A percentile compares a stretch with the other conserved stretches of the same genome.
These are phyloP conservation scores for Arion vulgaris DNA, from an alignment of 1,140 invertebrate genomes.

Conservation along the genomic window DNA sequence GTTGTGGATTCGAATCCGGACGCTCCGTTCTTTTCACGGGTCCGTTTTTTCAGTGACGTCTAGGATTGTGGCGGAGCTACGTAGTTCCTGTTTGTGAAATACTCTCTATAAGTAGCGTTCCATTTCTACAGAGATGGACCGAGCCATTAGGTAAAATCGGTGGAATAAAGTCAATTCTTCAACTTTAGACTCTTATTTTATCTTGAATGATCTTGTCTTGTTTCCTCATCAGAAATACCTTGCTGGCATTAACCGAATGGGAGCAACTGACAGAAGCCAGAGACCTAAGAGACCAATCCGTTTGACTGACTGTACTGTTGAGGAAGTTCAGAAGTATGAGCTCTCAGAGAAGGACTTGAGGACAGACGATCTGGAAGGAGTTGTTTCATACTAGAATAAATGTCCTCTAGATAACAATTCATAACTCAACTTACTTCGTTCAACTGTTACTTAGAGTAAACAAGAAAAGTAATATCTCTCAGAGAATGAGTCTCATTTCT, in stretches of 20 bases:
- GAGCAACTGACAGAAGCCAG: slow-evolving; percentile 35
- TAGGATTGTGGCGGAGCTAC: too few relatives aligned
- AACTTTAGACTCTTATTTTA: too few relatives aligned
- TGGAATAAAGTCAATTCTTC: too few relatives aligned
- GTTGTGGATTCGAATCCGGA: too few relatives aligned
- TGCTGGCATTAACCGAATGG: slow-evolving; percentile 54
- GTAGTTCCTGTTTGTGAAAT: too few relatives aligned
- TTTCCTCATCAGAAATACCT: slow-evolving; percentile 51
- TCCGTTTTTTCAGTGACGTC: too few relatives aligned
- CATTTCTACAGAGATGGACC: too few relatives aligned
- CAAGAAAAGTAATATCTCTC: neutral
- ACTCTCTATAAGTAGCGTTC: too few relatives aligned
- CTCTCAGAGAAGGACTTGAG: slow-evolving; percentile 39
- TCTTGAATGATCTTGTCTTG: too few relatives aligned
- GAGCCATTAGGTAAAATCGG: too few relatives aligned
- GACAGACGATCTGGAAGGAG: slow-evolving; percentile 36
- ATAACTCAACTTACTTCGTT: neutral
- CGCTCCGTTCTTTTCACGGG: too few relatives aligned
- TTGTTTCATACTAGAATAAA: slow-evolving; percentile 4
- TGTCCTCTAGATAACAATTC: neutral
- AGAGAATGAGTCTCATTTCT: neutral
- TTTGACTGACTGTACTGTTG: slow-evolving; percentile 53
- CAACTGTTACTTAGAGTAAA: neutral
- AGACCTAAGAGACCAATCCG: slow-evolving; percentile 57
- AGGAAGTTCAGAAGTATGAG: slow-evolving; percentile 58